phyloP scores from a whole-genome alignment of 2,888 invertebrate genomes.

The Aromia moschata region DNA sequence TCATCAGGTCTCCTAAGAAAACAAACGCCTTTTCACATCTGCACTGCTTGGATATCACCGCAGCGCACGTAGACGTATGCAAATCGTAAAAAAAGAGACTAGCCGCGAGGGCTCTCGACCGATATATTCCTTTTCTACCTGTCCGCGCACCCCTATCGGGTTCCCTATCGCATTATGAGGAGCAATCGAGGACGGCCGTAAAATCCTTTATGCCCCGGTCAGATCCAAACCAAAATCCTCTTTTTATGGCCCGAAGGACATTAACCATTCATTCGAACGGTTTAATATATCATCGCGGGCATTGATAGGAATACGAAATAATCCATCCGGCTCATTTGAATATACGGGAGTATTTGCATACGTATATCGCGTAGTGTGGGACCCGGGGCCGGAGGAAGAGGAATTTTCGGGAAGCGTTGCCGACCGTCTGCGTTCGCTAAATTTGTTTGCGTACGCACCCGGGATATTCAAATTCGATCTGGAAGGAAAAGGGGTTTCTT shows the following conservation, averaged over 20 bases:
- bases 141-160: slow-evolving; percentile 43
- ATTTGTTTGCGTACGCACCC: slow-evolving; percentile 43
- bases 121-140: slow-evolving; percentile 41
- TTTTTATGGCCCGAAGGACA: slow-evolving; percentile 49
- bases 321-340: slow-evolving; percentile 42
- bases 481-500: slow-evolving; percentile 29
- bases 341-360: slow-evolving; percentile 39
- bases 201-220: slow-evolving; percentile 45
- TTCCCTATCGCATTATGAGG: slow-evolving; percentile 45
- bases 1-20: not conserved
- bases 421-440: slow-evolving; percentile 41
- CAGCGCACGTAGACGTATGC: slow-evolving; percentile 2
- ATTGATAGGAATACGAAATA: slow-evolving; percentile 39
- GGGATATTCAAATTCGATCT: slow-evolving; percentile 38
- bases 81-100: not conserved
- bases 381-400: no score
- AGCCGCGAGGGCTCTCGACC: slow-evolving; percentile 18
- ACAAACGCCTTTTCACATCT: slow-evolving; percentile 23
- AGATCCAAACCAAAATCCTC: slow-evolving; percentile 51
- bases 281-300: slow-evolving; percentile 48
- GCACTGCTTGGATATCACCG: slow-evolving; percentile 32
- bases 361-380: slow-evolving; percentile 45
- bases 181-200: slow-evolving; percentile 44
- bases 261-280: slow-evolving; percentile 46
- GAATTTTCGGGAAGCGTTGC: slow-evolving; percentile 29